Evolutionary conservation across 2,797 vertebrate genomes (phyloP).

Genomic region (Hypotaenidia okinawae): DNA sequence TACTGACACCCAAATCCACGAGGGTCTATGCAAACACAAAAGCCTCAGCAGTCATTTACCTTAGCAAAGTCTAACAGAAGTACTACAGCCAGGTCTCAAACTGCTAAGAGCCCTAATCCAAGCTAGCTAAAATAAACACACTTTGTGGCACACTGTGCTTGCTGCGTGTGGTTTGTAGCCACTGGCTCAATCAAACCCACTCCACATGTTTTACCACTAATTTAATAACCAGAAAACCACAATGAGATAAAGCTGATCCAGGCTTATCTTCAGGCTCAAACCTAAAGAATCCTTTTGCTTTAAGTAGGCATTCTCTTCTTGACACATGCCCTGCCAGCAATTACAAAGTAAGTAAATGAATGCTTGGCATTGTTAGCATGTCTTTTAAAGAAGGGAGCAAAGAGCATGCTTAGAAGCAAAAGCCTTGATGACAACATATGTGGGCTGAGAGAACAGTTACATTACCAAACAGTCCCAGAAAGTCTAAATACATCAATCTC

Average conservation of each 20-base stretch:
- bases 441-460: neutral
- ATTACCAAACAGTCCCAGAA: neutral
- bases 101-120: neutral
- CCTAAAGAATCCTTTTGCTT: conserved; percentile 1
- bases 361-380: neutral
- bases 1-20: neutral
- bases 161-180: neutral
- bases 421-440: neutral
- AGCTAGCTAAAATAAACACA: conserved; percentile 41
- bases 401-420: neutral
- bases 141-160: neutral
- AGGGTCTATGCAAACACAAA: neutral
- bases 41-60: neutral
- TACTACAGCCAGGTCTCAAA: neutral
- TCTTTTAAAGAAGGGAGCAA: neutral
- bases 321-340: neutral
- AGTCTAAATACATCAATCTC: neutral
- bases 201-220: neutral
- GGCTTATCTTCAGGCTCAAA: neutral
- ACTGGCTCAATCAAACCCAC: neutral
- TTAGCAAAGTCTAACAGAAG: conserved; percentile 13
- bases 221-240: conserved; percentile 44
- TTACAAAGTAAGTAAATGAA: neutral
- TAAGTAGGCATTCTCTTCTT: neutral
- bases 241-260: neutral